Evolutionary conservation across 2,797 vertebrate species (phyloP), one percentile per base, ranked within the genome.

Genomic region (Microcaecilia unicolor): DNA sequence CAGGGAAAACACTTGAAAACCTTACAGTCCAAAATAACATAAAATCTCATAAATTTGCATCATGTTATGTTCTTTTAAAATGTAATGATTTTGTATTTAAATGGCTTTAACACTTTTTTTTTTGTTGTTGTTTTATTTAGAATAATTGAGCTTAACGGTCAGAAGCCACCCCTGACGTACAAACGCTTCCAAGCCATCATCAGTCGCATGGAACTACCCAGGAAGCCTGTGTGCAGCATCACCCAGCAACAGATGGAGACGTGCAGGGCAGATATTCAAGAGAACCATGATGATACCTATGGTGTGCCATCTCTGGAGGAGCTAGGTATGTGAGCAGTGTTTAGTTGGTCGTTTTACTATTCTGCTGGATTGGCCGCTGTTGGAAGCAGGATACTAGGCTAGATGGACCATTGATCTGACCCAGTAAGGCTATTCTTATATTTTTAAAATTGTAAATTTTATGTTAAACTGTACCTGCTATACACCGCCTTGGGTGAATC

Each of bases 101-200:
- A n/a, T 5, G 4, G 16, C 10, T 8, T 8, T 23, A 23, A 11
- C 4, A 13, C 7, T 31, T n/a, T 29, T 3, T 32, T 22, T n/a
- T n/a, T n/a, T n/a, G n/a, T n/a, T n/a, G n/a, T n/a, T n/a, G n/a
- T 22, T 14, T 21, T 10, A 15, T 55, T 18, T 74, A 98, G 94
- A 78, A 90, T 99, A 64, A 92, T 98, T 12, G 91, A 97, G 60
- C 81, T 91, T 72, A 98, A 98, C 41, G 94, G 88, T 56, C 91
- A 88, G 78, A 91, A 84, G 44, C 87, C 93, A 9, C 94, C 95
- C 2, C 85, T 98, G 44, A 98, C 94, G 37, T 98, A 98, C 69
- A 99, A 99, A 71, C 87, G 92, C 16, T 99, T 99, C 58, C 93
- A 98, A 67, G 78, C 91, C 54, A 91, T 99, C 37, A 89, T 98